A percentile compares a stretch with the other conserved stretches of the same genome.
phyloP scores from a whole-genome alignment of 2,113 vertebrate genomes.

The Sphyrna mokarran region DNA sequence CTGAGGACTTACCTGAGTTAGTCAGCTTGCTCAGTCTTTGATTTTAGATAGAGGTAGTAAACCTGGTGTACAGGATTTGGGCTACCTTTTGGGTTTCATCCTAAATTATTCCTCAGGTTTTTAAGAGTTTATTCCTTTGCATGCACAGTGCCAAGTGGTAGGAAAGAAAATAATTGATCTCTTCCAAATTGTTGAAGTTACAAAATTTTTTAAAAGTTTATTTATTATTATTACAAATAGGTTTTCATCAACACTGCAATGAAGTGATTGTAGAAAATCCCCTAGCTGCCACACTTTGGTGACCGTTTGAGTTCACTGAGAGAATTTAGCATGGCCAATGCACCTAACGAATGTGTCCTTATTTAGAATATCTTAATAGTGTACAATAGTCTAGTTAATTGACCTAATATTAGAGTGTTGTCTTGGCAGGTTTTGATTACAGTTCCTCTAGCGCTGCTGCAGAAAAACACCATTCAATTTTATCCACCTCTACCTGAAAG shows the following conservation, averaged over 20 bases:
- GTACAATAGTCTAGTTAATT: not conserved
- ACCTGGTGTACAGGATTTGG: not conserved
- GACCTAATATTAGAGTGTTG: not conserved
- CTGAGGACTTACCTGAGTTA: too few species aligned
- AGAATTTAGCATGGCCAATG: too few species aligned
- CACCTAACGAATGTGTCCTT: not conserved
- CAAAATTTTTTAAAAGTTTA: too few species aligned
- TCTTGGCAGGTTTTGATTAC: slow-evolving; percentile 77
- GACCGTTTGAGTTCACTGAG: too few species aligned
- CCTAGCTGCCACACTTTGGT: too few species aligned
- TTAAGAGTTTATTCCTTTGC: not conserved
- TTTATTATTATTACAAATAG: too few species aligned
- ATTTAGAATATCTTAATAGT: not conserved
- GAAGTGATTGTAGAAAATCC: too few species aligned
- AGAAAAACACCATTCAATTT: slow-evolving; percentile 83
- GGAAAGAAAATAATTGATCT: not conserved
- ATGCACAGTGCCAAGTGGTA: not conserved
- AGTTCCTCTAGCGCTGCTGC: slow-evolving; percentile 79
- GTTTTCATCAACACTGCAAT: too few species aligned
- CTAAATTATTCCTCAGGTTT: not conserved
- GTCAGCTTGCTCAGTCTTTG: not conserved
- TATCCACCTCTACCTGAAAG: slow-evolving; percentile 78
- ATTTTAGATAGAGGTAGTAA: not conserved
- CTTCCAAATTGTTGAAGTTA: not conserved
- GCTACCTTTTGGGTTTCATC: not conserved